Evolutionary conservation across 2,113 vertebrate genomes (phyloP).

Genomic region (Eupsittula cactorum): DNA sequence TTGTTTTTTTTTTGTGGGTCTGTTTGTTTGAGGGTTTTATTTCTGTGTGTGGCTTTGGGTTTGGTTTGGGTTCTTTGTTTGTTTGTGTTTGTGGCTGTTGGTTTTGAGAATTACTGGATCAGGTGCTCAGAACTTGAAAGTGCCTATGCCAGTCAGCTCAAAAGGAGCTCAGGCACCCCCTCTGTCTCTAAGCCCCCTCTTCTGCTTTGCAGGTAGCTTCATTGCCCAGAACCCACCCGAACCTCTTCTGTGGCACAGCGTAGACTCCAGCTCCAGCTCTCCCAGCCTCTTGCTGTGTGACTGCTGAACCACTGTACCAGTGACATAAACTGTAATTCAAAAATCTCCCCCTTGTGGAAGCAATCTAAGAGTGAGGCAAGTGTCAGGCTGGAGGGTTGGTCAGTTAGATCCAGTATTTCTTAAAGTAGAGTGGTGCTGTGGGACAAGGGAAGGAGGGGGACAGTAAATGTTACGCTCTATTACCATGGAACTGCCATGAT

Average conservation of each 20-base stretch:
- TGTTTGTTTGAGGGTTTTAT: background rate
- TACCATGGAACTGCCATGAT: fast-evolving
- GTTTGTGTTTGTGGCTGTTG: background rate
- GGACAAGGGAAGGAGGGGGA: background rate
- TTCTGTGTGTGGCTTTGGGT: background rate
- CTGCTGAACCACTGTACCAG: fast-evolving
- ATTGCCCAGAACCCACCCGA: background rate
- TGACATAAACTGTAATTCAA: background rate
- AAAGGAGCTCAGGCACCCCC: background rate
- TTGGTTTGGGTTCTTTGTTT: too few species aligned
- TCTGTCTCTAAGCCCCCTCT: background rate
- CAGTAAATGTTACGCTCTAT: background rate
- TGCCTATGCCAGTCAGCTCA: background rate
- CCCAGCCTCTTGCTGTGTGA: background rate
- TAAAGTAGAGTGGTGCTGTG: background rate
- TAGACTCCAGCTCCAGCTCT: background rate
- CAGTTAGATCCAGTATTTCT: background rate
- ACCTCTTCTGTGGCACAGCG: background rate
- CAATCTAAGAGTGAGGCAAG: background rate
- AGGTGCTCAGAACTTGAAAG: background rate
- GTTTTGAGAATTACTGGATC: background rate
- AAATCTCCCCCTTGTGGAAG: background rate
- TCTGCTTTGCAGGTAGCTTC: background rate
- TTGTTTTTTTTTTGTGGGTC: background rate
- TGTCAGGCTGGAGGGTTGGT: fast-evolving